Conservation (phyloP, 2,113 vertebrate genomes). For the Neopipo cinnamomea region DNA sequence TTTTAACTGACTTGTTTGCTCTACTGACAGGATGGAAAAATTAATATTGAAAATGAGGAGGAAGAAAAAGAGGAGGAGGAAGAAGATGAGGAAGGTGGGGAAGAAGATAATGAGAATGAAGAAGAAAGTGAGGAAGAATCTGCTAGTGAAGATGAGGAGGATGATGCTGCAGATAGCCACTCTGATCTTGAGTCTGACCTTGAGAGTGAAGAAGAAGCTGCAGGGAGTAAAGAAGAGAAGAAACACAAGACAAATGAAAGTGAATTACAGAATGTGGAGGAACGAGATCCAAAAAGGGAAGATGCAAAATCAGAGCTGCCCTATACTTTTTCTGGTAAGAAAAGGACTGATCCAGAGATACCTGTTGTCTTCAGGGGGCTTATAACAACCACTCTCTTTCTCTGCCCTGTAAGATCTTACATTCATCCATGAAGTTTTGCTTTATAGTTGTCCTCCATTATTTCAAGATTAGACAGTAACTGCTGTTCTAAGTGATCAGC, state of each 20-base stretch:
- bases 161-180: slow-evolving; percentile 65
- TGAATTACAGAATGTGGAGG: slow-evolving; percentile 4
- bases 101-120: slow-evolving; percentile 14
- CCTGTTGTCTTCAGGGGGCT: neutral
- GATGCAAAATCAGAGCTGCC: slow-evolving; percentile 83
- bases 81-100: neutral
- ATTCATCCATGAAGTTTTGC: neutral
- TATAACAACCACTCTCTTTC: neutral
- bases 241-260: neutral
- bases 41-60: slow-evolving; percentile 46
- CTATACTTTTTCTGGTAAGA: slow-evolving; percentile 85
- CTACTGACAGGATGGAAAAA: slow-evolving; percentile 81
- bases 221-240: neutral
- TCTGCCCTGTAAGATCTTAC: neutral
- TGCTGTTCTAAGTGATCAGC: neutral
- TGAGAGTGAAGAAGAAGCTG: slow-evolving; percentile 66
- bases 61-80: neutral
- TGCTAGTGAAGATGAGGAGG: slow-evolving; percentile 4
- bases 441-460: neutral
- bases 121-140: slow-evolving; percentile 2
- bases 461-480: neutral
- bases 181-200: slow-evolving; percentile 81
- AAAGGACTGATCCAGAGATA: neutral
- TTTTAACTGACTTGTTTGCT: neutral
- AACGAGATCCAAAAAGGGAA: slow-evolving; percentile 51